Conservation (phyloP, 53 echinoderm and acorn worm genomes). For the Hippasteria phrygiana region DNA sequence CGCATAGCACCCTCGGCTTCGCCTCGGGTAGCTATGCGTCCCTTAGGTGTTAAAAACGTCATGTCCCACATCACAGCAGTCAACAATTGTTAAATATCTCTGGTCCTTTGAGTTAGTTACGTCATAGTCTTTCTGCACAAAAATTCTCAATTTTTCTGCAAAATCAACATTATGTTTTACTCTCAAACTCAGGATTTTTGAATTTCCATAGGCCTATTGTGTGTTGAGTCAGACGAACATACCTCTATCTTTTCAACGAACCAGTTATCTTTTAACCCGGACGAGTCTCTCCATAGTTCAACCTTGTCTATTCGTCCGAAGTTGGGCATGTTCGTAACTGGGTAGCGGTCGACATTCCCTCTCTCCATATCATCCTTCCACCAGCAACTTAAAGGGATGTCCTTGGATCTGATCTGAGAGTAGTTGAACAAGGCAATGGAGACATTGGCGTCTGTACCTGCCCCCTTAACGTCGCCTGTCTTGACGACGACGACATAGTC, state of each 20-base stretch:
- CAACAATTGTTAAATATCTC: too few species aligned
- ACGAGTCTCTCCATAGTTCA: slow-evolving; percentile 81
- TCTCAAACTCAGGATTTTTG: too few species aligned
- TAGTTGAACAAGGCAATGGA: slow-evolving; percentile 74
- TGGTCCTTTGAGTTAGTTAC: too few species aligned
- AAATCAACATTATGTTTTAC: too few species aligned
- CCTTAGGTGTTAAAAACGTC: too few species aligned
- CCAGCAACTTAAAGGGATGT: slow-evolving; percentile 69
- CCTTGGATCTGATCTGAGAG: slow-evolving; percentile 67
- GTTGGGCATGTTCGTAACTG: slow-evolving; percentile 70
- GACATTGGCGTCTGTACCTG: slow-evolving; percentile 87
- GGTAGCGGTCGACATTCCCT: slow-evolving; percentile 72
- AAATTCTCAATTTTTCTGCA: too few species aligned
- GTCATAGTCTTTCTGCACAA: too few species aligned
- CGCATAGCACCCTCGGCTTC: too few species aligned
- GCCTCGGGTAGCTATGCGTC: too few species aligned
- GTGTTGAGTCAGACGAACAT: background rate
- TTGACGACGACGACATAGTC: slow-evolving; percentile 72
- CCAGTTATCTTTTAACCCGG: slow-evolving; percentile 73
- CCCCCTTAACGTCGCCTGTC: slow-evolving; percentile 88
- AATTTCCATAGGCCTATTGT: background rate
- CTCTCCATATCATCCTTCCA: slow-evolving; percentile 88
- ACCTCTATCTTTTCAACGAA: slow-evolving; percentile 82
- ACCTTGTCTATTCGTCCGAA: slow-evolving; percentile 76
- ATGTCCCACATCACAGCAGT: too few species aligned